Evolutionary conservation across 2,797 vertebrate genomes (phyloP).

Genomic region (Amniataba percoides): DNA sequence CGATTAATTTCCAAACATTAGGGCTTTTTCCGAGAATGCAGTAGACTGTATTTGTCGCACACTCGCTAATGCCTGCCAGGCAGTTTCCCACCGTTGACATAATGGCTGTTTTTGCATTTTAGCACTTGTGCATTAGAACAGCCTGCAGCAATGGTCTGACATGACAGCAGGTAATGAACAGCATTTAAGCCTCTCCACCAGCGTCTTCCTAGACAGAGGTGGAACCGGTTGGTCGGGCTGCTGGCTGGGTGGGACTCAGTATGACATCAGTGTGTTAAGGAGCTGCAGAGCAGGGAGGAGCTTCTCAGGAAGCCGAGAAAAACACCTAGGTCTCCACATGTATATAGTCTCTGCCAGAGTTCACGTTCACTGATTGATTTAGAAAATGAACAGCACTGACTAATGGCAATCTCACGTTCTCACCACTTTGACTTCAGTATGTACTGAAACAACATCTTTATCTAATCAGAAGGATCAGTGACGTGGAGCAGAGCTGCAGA

Average conservation of each 20-base stretch:
- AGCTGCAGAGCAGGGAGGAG: slow-evolving; percentile 38
- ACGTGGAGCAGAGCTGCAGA: neutral
- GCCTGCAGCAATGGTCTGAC: slow-evolving; percentile 8
- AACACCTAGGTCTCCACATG: neutral
- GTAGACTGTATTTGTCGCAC: slow-evolving; percentile 7
- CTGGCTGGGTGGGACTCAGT: slow-evolving; percentile 27
- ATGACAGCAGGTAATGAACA: slow-evolving; percentile 10
- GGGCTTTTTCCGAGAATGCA: neutral
- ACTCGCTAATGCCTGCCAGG: neutral
- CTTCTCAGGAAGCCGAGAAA: slow-evolving; percentile 1
- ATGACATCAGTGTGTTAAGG: slow-evolving; percentile 15
- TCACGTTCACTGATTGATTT: neutral
- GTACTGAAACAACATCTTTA: neutral
- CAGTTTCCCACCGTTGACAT: slow-evolving; percentile 3
- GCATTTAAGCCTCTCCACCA: neutral
- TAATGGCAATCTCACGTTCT: neutral
- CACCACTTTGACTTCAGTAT: neutral
- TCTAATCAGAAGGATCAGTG: neutral
- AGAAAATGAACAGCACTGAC: neutral
- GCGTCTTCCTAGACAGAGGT: neutral
- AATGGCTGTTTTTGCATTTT: slow-evolving; percentile 26
- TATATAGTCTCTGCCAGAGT: too few relatives aligned
- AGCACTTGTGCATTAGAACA: slow-evolving; percentile 17
- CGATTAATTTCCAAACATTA: neutral
- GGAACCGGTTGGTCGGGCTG: slow-evolving; percentile 61